phyloP scores from a whole-genome alignment of 2,797 vertebrate species.

The Huso huso region DNA sequence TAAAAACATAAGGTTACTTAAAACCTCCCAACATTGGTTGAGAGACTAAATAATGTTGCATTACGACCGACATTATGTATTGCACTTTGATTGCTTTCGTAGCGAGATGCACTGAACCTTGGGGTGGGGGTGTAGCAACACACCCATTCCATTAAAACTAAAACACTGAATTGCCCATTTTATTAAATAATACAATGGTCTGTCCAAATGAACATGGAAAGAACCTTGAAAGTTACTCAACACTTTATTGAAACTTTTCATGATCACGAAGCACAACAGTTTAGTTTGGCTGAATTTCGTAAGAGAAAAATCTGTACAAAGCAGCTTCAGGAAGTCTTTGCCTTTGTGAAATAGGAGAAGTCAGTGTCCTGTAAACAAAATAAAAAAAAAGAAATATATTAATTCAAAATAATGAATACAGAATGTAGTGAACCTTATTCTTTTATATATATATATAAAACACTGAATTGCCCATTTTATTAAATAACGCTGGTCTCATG shows the following conservation, averaged over 20 bases:
- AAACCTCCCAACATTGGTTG: neutral
- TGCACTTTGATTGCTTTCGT: neutral
- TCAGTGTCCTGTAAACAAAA: conserved; percentile 73
- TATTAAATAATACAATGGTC: conserved; percentile 11
- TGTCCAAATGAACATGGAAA: conserved; percentile 1
- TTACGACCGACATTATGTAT: conserved; percentile 7
- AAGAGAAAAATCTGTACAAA: conserved; percentile 7
- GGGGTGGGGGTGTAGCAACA: neutral
- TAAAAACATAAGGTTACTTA: conserved; percentile 1
- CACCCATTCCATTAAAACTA: conserved; percentile 13
- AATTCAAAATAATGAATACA: neutral
- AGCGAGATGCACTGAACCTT: neutral
- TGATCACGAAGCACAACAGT: conserved; percentile 1
- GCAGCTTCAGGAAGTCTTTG: conserved; percentile 34
- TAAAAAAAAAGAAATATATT: neutral
- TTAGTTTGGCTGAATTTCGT: conserved; percentile 10
- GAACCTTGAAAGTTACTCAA: conserved; percentile 20
- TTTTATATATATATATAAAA: neutral
- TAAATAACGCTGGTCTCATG: neutral
- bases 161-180: conserved; percentile 9
- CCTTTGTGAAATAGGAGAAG: conserved; percentile 68
- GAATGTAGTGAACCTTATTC: neutral
- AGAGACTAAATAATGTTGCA: conserved; percentile 10
- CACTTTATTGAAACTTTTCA: conserved; percentile 17
- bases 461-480: no score